A percentile compares a stretch with the other conserved stretches of the same genome.
phyloP scores from a whole-genome alignment of 2,113 vertebrate species.

The Opisthocomus hoazin region DNA sequence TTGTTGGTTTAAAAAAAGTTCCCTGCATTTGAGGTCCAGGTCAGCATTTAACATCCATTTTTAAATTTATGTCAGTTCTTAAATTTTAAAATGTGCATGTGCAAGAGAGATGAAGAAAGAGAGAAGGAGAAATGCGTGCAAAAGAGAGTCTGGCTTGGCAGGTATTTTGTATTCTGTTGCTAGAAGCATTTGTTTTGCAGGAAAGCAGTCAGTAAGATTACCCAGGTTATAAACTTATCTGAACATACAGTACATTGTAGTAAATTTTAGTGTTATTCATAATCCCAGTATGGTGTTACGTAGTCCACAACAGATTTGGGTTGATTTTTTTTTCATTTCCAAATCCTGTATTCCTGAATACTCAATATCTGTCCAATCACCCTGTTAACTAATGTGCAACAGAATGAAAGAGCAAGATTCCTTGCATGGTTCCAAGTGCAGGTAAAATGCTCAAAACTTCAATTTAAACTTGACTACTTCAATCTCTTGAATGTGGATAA shows the following conservation, averaged over 20 bases:
- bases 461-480: neutral
- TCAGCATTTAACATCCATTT: neutral
- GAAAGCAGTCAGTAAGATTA: neutral
- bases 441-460: neutral
- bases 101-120: neutral
- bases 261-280: neutral
- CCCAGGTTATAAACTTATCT: neutral
- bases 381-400: neutral
- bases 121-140: neutral
- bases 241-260: neutral
- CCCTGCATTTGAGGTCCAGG: neutral
- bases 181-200: neutral
- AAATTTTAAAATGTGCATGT: neutral
- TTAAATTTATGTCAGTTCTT: neutral
- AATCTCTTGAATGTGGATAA: neutral
- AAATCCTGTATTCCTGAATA: neutral
- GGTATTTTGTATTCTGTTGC: neutral
- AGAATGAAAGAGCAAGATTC: neutral
- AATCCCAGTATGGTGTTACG: neutral
- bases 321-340: neutral
- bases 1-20: neutral
- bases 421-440: neutral
- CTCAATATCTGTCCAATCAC: neutral
- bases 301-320: neutral
- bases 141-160: neutral